Evolutionary conservation across 2,888 invertebrate genomes (phyloP), one percentile per base, ranked within the genome.

Genomic region (Operophtera brumata): DNA sequence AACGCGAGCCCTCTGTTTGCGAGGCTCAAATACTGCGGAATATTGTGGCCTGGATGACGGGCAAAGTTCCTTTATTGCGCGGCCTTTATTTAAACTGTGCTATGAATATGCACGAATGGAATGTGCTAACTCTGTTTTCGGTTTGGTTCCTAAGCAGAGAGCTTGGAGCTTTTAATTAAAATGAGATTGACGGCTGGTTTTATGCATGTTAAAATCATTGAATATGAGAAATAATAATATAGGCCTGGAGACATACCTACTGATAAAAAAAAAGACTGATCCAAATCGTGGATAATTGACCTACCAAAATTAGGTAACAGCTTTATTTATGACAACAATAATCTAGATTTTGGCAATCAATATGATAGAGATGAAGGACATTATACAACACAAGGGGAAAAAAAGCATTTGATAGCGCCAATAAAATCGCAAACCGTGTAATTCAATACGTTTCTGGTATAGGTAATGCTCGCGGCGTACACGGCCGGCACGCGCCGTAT

Each of bases 1-100:
- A 86, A 82, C 80, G 83, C 83, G 81, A 84, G 82, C 86, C 87
- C 86, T 82, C 86, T 89, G 82, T 90, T 89, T 89, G 84, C 84
- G 69, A 73, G 81, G 80, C 82, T 78, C 87, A 86, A 86, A 85
- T 80, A 86, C 73, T 64, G 69, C 70, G 70, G 66, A 67, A 74
- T 75, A 76, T 77, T 76, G 72, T 74, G 70, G 70, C 67, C 64
- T 70, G 64, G 61, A 71, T 62, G 66, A 66, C 61, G 49, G 43
- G 56, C 62, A 60, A 59, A 62, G 63, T 71, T 64, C 64, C 77
- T 79, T 80, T 82, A 83, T 83, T 80, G 78, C 82, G 63, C 58
- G 61, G 66, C 66, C 65, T 59, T 58, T 74, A 71, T 75, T 75
- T 78, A 79, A 78, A 78, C 73, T 59, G 50, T 40, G 74, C 75